Base-by-base conservation (phyloP, 2,797 vertebrate species). In the Oreochromis grahami region DNA sequence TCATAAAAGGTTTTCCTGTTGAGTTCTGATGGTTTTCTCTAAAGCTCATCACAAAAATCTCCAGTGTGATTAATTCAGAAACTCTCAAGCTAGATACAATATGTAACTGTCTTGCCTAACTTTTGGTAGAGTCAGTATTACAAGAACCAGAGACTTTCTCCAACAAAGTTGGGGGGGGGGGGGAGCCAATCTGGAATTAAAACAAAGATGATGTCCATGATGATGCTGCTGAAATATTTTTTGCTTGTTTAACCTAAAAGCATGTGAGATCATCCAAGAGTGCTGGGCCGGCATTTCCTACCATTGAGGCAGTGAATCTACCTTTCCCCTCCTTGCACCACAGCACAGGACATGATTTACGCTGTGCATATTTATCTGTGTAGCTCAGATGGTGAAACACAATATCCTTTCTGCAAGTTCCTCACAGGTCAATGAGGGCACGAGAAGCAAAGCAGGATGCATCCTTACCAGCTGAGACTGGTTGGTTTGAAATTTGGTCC, bases 221-320 rank as follows among this genome's bases (percentile, higher is more conserved):
- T 15, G 38, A 38, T 10, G 77, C 17, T 24, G 17, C 14, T 58
- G 56, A 38, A 29, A 26, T 34, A 12, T 14, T 26, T 8, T 68
- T 70, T 80, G 76, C 79, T 88, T 88, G 43, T 85, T 91, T 86
- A 86, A 89, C 84, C 83, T 85, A 41, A 85, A 77, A 26, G 29
- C 15, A 82, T 52, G 21, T 55, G 70, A 70, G 48, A 45, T 76
- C 1, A 51, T 7, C 2, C 7, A 11, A 29, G 48, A 55, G 52
- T 50, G 84, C 26, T 6, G 1, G 29, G 53, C 68, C 60, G 50
- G 6, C 50, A 83, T 65, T 94, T 95, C 93, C 94, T 94, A 84
- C 86, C 7, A 93, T 93, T 94, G 89, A 94, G 10, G 32, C 11
- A 1, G 29, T 45, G 21, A 56, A 11, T 60, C 58, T 78, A 84